Percentiles rank a stretch among this genome's conserved stretches.
phyloP scores from a whole-genome alignment of 2,888 invertebrate genomes.

The Campoletis raptor region DNA sequence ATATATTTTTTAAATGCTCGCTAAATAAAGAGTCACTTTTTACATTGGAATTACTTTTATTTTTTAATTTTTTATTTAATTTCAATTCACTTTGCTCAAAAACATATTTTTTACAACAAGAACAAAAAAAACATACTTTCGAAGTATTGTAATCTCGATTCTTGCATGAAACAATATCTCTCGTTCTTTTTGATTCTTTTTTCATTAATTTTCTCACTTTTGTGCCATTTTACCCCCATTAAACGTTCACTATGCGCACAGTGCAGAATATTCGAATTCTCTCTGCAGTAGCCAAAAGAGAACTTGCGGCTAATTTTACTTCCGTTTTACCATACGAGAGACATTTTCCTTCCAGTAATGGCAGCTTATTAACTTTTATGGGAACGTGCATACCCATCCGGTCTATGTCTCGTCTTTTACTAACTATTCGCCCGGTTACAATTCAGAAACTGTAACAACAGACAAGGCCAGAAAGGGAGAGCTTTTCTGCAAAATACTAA shows the following conservation, averaged over 20 bases:
- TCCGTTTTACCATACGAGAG: conserved; percentile 71
- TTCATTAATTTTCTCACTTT: background rate
- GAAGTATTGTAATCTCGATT: background rate
- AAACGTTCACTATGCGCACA: conserved; percentile 52
- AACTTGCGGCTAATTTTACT: conserved; percentile 71
- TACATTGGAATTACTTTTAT: conserved; percentile 7
- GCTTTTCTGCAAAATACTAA: conserved; percentile 6
- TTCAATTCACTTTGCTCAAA: background rate
- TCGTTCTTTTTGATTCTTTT: background rate
- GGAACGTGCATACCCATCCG: conserved; percentile 47
- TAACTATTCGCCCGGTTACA: conserved; percentile 12
- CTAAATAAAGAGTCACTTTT: background rate
- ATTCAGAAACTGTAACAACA: conserved; percentile 26
- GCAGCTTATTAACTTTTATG: conserved; percentile 76
- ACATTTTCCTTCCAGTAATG: conserved; percentile 73
- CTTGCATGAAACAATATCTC: background rate
- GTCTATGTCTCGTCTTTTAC: conserved; percentile 8
- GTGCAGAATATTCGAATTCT: conserved; percentile 64
- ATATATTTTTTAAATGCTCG: conserved; percentile 10
- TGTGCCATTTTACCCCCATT: conserved; percentile 39
- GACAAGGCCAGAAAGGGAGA: background rate
- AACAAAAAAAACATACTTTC: background rate
- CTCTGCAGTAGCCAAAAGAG: conserved; percentile 8
- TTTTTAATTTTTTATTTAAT: background rate
- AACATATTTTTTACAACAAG: background rate